Conservation (phyloP, 2,888 invertebrate species). For the Epirrhoe alternata region DNA sequence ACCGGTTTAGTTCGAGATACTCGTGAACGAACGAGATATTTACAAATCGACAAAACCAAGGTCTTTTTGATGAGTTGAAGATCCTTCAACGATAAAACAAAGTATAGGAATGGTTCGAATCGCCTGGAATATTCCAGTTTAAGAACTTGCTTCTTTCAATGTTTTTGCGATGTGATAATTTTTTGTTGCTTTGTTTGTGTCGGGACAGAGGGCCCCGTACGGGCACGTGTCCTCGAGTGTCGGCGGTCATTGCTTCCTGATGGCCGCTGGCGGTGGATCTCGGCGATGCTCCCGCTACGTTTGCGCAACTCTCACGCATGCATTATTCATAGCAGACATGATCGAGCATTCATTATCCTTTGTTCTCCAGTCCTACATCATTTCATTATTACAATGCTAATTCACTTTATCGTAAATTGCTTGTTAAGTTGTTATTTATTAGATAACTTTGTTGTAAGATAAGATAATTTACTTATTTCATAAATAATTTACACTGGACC, state of each 20-base stretch:
- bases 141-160: conserved; percentile 14
- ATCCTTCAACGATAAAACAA: conserved; percentile 10
- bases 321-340: conserved; percentile 67
- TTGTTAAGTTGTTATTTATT: conserved; percentile 47
- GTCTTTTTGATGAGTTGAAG: conserved; percentile 28
- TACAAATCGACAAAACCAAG: conserved; percentile 49
- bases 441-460: conserved; percentile 36
- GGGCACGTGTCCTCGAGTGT: conserved; percentile 57
- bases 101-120: conserved; percentile 14
- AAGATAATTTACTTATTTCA: too few relatives aligned
- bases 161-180: conserved; percentile 19
- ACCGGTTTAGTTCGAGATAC: conserved; percentile 47
- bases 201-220: conserved; percentile 24
- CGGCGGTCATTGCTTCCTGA: conserved; percentile 79
- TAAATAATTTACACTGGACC: too few relatives aligned
- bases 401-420: conserved; percentile 50
- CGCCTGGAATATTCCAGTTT: conserved; percentile 18
- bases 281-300: conserved; percentile 57
- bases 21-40: conserved; percentile 29
- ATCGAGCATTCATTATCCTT: conserved; percentile 65
- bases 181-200: conserved; percentile 29
- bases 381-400: conserved; percentile 57
- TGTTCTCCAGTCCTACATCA: conserved; percentile 58
- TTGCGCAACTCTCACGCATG: conserved; percentile 64
- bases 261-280: conserved; percentile 43